phyloP scores from a whole-genome alignment of 1,140 invertebrate genomes.

The Polypedilum vanderplanki region DNA sequence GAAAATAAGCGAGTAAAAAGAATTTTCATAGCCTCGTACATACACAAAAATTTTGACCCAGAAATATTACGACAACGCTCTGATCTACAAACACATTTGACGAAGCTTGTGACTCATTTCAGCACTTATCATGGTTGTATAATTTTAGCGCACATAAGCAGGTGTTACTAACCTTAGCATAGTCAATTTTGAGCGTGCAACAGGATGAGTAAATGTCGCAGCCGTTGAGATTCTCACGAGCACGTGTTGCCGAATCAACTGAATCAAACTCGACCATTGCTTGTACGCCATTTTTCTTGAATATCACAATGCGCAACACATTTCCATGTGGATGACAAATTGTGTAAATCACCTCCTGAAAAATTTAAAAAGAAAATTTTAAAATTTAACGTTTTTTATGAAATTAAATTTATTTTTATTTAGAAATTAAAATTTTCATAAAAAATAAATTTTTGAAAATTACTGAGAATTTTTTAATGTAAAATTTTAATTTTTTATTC shows the following conservation, averaged over 20 bases:
- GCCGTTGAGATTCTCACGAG: conserved; percentile 91
- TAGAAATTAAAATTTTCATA: too few relatives aligned
- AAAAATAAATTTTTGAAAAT: too few relatives aligned
- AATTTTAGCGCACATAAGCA: too few relatives aligned
- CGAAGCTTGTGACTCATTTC: too few relatives aligned
- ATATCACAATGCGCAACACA: conserved; percentile 96
- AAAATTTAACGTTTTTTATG: not conserved
- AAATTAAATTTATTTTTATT: not conserved
- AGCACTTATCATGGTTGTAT: too few relatives aligned
- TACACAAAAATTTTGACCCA: too few relatives aligned
- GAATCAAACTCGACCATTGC: conserved; percentile 99
- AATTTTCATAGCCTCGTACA: too few relatives aligned
- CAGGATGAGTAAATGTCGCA: conserved; percentile 99
- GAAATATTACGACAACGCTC: too few relatives aligned
- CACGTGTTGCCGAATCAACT: conserved; percentile 87
- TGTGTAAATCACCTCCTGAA: conserved; percentile 93
- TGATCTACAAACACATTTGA: too few relatives aligned
- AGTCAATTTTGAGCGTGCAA: conserved; percentile 98
- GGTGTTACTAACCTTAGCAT: conserved; percentile 86
- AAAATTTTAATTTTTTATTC: too few relatives aligned
- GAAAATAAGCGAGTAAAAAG: too few relatives aligned
- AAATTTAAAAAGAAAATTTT: not conserved
- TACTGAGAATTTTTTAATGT: too few relatives aligned
- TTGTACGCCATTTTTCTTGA: conserved; percentile 97
- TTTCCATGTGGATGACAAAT: conserved; percentile 91